Conservation (phyloP, 2,888 invertebrate genomes). For the Ornithoptera alexandrae region DNA sequence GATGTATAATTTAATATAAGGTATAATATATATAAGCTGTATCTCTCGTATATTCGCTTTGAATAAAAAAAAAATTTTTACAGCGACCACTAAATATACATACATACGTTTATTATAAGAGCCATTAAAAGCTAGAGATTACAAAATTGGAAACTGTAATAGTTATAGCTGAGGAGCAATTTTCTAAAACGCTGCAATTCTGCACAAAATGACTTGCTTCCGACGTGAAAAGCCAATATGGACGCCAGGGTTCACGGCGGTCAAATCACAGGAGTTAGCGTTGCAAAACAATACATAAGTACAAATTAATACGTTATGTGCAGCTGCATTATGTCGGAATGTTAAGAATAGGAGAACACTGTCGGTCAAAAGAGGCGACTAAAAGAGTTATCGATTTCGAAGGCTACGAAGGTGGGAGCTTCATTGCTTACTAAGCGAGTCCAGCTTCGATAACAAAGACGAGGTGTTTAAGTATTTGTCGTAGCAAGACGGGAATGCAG, state of each 20-base stretch:
- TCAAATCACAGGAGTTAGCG: constrained; percentile 16
- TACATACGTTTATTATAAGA: constrained; percentile 15
- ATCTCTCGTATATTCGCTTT: no score
- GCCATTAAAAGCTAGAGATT: background rate
- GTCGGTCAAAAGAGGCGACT: no score
- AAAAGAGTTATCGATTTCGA: no score
- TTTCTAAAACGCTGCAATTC: constrained; percentile 28
- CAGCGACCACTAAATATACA: background rate
- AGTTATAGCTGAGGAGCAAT: constrained; percentile 20
- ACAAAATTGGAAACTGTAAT: constrained; percentile 12
- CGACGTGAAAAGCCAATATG: constrained; percentile 27
- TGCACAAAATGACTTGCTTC: constrained; percentile 25
- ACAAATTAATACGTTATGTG: background rate
- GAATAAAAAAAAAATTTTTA: background rate
- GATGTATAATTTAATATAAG: no score
- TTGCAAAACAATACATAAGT: background rate
- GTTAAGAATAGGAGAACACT: no score
- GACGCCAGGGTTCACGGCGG: constrained; percentile 18
- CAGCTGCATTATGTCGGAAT: no score
- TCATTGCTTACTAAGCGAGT: no score
- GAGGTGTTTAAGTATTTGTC: no score
- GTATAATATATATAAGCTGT: no score
- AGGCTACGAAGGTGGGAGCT: no score
- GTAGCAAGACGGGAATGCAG: no score
- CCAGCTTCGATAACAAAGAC: no score